Evolutionary conservation across 2,113 vertebrate species (phyloP), one percentile per base, ranked within the genome.

Genomic region (Sylvilagus bachmani): DNA sequence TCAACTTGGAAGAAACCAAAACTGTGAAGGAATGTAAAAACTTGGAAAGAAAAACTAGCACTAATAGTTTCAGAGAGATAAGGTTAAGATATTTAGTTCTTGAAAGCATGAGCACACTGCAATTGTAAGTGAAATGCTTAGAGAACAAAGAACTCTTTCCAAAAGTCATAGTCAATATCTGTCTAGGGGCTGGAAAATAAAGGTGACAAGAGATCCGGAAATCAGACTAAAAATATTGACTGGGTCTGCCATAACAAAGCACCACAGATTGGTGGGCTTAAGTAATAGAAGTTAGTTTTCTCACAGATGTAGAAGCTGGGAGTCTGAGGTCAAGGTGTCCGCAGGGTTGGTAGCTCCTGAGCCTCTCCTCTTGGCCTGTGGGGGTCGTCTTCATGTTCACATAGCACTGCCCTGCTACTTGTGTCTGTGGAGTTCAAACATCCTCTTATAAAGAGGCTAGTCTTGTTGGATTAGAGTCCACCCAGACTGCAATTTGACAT

Each of bases 371-470:
- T 71, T 69, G 25, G 1, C 66, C 71, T 66, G 38, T 19, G 38
- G 25, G n/a, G 74, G 21, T 44, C n/a, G 73, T 33, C 6, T 29
- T 79, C 25, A 0, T 5, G 49, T 36, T 61, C 61, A 75, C 29
- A 7, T 4, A 5, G 2, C 21, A 2, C 25, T 67, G 8, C 3
- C 33, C 2, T 1, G 49, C 12, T 87, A 1, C 22, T 3, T 62
- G 17, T 24, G 58, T 27, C 51, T 80, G 51, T 62, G 31, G 44
- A 44, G 44, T 36, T 44, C 29, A 64, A 58, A 64, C 38, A 77
- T 74, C 11, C 74, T 93, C 44, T 73, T 53, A 33, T 36, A 55
- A 81, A 22, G 38, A 29, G 19, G 49, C 6, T 12, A n/a, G 31
- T 25, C n/a, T 36, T 36, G 11, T 31, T 67, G 36, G 24, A 27